Conservation (phyloP, 2,797 vertebrate genomes). For the Danio jaintianensis region DNA sequence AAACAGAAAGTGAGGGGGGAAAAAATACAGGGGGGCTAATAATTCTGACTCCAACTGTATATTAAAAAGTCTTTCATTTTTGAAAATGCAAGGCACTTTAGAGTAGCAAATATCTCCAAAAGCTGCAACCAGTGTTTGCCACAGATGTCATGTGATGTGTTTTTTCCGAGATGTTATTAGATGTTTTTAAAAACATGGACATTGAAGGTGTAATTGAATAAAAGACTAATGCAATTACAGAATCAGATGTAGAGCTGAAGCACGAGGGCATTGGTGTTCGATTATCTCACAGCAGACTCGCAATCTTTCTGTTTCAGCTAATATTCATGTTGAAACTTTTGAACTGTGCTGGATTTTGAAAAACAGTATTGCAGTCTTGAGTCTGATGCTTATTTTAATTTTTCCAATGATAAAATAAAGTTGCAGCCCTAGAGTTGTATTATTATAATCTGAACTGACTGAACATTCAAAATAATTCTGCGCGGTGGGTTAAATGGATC, state of each 20-base stretch:
- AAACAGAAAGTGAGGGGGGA: too few relatives aligned
- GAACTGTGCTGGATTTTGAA: too few relatives aligned
- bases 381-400: too few relatives aligned
- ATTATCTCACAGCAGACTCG: conserved; percentile 6
- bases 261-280: not conserved
- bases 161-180: conserved; percentile 14
- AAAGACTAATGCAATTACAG: conserved; percentile 12
- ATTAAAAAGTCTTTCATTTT: not conserved
- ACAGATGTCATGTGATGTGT: not conserved
- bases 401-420: too few relatives aligned
- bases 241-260: not conserved
- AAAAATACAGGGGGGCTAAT: too few relatives aligned
- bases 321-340: not conserved
- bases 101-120: not conserved
- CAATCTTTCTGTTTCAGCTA: not conserved
- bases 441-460: too few relatives aligned
- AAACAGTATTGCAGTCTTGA: too few relatives aligned
- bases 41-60: too few relatives aligned
- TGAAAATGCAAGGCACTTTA: not conserved
- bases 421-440: too few relatives aligned
- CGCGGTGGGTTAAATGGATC: too few relatives aligned
- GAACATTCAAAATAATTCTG: too few relatives aligned
- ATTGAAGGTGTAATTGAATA: conserved; percentile 17
- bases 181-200: conserved; percentile 18
- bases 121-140: not conserved